phyloP scores from a whole-genome alignment of 2,888 invertebrate genomes.

The Chromoteleia sp. region DNA sequence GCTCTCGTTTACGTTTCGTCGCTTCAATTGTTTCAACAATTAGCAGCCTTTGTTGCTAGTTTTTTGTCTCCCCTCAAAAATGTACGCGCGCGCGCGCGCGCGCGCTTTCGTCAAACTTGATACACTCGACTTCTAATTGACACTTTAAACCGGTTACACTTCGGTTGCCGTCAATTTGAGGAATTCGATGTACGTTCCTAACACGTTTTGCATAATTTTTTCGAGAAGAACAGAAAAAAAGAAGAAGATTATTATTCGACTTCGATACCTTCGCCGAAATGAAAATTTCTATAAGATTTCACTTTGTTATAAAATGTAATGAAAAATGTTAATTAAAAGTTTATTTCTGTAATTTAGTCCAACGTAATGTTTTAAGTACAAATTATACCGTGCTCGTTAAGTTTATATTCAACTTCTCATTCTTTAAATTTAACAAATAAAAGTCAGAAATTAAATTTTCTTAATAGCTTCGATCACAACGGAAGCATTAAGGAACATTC shows the following conservation, averaged over 20 bases:
- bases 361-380: conserved; percentile 34
- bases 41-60: no score
- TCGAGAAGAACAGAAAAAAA: no score
- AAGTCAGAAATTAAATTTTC: conserved; percentile 10
- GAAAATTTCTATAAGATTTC: conserved; percentile 22
- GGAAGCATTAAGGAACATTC: not conserved
- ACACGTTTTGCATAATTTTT: no score
- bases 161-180: no score
- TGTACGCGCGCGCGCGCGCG: no score
- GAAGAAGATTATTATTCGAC: no score
- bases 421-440: conserved; percentile 37
- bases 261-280: not conserved
- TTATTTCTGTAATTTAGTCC: conserved; percentile 44
- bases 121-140: no score
- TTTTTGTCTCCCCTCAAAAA: no score
- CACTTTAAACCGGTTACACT: no score
- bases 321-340: conserved; percentile 43
- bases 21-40: no score
- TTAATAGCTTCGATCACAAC: conserved; percentile 7
- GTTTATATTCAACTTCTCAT: conserved; percentile 25
- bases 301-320: conserved; percentile 35
- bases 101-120: no score
- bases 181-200: no score
- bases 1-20: not conserved
- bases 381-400: conserved; percentile 40